Percentiles rank a stretch among this genome's conserved stretches.
phyloP scores from a whole-genome alignment of 2,888 invertebrate genomes.

The Magallana nippona region DNA sequence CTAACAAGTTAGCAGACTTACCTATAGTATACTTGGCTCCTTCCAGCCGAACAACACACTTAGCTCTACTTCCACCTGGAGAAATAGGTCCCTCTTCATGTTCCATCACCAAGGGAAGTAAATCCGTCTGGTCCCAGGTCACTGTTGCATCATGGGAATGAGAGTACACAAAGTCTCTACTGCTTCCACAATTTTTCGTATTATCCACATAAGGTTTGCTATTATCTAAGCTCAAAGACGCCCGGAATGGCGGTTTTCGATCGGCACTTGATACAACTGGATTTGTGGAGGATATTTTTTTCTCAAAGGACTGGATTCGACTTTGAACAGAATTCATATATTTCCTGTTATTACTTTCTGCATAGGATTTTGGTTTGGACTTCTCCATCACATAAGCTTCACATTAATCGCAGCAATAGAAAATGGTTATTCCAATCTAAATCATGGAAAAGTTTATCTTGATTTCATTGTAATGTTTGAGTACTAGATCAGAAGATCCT shows the following conservation, averaged over 20 bases:
- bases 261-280: neutral
- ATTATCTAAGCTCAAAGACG: neutral
- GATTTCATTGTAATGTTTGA: neutral
- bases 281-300: conserved; percentile 15
- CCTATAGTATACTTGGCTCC: conserved; percentile 94
- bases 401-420: neutral
- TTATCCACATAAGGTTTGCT: conserved; percentile 6
- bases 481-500: neutral
- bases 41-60: conserved; percentile 90
- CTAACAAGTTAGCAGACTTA: conserved; percentile 75
- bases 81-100: conserved; percentile 22
- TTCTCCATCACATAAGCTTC: conserved; percentile 8
- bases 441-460: neutral
- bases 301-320: conserved; percentile 22
- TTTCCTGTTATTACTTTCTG: conserved; percentile 4
- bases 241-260: conserved; percentile 12
- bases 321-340: conserved; percentile 4
- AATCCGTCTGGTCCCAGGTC: conserved; percentile 15
- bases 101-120: conserved; percentile 20
- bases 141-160: conserved; percentile 35
- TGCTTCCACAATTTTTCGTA: neutral
- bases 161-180: neutral
- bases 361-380: neutral
- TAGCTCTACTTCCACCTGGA: conserved; percentile 54
- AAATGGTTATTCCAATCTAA: conserved; percentile 6